Conservation (phyloP, 2,797 vertebrate genomes). For the Brachyrhaphis roseni region DNA sequence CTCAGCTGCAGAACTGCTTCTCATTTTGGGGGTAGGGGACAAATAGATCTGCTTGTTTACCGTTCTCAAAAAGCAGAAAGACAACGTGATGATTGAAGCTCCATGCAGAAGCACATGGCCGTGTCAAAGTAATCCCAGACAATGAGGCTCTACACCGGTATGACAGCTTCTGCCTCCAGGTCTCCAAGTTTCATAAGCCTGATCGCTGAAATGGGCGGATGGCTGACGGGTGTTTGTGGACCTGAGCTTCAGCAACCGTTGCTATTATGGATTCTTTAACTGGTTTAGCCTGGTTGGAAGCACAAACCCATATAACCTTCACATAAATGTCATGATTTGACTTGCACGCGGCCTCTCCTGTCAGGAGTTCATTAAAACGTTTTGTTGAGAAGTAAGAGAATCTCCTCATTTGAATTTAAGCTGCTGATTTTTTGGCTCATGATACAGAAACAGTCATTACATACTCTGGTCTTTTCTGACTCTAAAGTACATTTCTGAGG, state of each 20-base stretch:
- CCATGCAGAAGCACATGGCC: slow-evolving; percentile 33
- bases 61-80: neutral
- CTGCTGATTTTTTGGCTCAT: neutral
- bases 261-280: slow-evolving; percentile 42
- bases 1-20: neutral
- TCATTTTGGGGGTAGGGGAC: neutral
- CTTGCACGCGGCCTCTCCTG: neutral
- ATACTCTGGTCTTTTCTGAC: neutral
- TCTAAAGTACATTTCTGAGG: neutral
- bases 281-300: slow-evolving; percentile 29
- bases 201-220: slow-evolving; percentile 28
- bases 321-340: slow-evolving; percentile 14
- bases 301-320: slow-evolving; percentile 19
- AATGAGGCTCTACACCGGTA: slow-evolving; percentile 43
- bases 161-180: slow-evolving; percentile 50
- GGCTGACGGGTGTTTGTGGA: slow-evolving; percentile 35
- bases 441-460: neutral
- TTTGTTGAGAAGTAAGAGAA: neutral
- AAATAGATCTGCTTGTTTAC: neutral
- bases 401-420: neutral
- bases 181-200: slow-evolving; percentile 12
- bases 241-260: slow-evolving; percentile 31
- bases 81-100: slow-evolving; percentile 37
- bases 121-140: slow-evolving; percentile 50
- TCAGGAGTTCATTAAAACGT: slow-evolving; percentile 3